A percentile compares a stretch with the other conserved stretches of the same genome.
phyloP scores from a whole-genome alignment of 2,888 invertebrate genomes.

The Brassicogethes aeneus region DNA sequence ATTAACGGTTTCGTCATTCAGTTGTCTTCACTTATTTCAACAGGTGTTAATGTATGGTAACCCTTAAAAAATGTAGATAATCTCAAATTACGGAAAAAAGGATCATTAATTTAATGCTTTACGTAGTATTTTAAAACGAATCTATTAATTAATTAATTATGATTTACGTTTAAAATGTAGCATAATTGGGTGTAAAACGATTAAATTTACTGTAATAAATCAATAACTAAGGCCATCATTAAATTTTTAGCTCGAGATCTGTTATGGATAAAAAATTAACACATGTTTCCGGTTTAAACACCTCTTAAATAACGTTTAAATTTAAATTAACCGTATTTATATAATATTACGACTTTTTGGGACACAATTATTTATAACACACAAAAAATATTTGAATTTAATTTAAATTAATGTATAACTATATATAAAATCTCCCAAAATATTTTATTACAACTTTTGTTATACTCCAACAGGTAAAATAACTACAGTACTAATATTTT shows the following conservation, averaged over 20 bases:
- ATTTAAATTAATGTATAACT: too few species aligned
- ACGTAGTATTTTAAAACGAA: neutral
- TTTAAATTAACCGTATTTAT: neutral
- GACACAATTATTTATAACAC: neutral
- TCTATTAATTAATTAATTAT: constrained; percentile 1
- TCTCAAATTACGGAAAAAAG: neutral
- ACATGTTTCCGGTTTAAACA: constrained; percentile 1
- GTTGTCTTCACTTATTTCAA: neutral
- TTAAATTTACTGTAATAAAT: neutral
- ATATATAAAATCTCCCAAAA: too few species aligned
- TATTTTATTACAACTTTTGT: too few species aligned
- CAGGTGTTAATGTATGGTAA: neutral
- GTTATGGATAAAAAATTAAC: neutral
- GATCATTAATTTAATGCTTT: neutral
- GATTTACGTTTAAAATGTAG: neutral
- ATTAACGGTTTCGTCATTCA: neutral
- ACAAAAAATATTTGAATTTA: too few species aligned
- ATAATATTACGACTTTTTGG: neutral
- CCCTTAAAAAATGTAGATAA: neutral
- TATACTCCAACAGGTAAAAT: too few species aligned
- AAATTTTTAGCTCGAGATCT: too few species aligned
- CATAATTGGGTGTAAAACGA: neutral
- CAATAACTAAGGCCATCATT: neutral
- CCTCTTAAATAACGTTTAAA: neutral
- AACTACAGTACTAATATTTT: too few species aligned